Evolutionary conservation across 2,797 vertebrate genomes (phyloP).

Genomic region (Centropyge bicolor): DNA sequence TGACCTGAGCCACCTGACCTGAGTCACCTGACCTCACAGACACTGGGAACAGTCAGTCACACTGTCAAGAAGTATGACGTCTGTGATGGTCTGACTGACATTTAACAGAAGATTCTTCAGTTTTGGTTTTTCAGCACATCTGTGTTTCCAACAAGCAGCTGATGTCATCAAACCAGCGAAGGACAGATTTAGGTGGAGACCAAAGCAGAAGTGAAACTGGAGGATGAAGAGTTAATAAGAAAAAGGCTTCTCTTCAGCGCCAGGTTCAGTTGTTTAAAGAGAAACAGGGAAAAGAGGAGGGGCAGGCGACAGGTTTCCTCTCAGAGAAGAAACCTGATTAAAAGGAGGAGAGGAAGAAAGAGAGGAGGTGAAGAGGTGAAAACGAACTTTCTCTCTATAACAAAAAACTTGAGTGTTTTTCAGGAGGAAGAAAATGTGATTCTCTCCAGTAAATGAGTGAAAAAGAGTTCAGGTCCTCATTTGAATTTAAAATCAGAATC

Average conservation of each 20-base stretch:
- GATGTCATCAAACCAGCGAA: too few species aligned
- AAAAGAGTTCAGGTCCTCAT: slow-evolving; percentile 20
- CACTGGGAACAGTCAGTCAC: too few species aligned
- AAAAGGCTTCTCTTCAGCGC: too few species aligned
- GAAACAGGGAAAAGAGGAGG: background rate
- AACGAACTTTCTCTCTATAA: slow-evolving; percentile 33
- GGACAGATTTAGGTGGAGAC: background rate
- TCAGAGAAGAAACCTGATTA: slow-evolving; percentile 32
- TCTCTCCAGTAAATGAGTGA: slow-evolving; percentile 5
- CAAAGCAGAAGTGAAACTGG: background rate
- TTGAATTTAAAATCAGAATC: slow-evolving; percentile 41
- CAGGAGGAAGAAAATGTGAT: background rate
- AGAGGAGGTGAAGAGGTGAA: slow-evolving; percentile 45
- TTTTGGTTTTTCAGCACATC: too few species aligned
- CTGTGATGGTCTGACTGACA: too few species aligned
- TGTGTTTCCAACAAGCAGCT: too few species aligned
- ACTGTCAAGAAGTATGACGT: too few species aligned
- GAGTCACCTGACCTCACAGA: too few species aligned
- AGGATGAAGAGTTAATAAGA: background rate
- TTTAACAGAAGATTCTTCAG: too few species aligned
- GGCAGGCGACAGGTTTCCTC: slow-evolving; percentile 12
- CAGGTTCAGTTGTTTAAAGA: slow-evolving; percentile 7
- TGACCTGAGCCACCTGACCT: too few species aligned
- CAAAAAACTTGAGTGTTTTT: slow-evolving; percentile 32
- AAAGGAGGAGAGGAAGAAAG: slow-evolving; percentile 19